Base-by-base conservation (phyloP, 2,888 invertebrate genomes). In the Glyphotaelius pellucidus region DNA sequence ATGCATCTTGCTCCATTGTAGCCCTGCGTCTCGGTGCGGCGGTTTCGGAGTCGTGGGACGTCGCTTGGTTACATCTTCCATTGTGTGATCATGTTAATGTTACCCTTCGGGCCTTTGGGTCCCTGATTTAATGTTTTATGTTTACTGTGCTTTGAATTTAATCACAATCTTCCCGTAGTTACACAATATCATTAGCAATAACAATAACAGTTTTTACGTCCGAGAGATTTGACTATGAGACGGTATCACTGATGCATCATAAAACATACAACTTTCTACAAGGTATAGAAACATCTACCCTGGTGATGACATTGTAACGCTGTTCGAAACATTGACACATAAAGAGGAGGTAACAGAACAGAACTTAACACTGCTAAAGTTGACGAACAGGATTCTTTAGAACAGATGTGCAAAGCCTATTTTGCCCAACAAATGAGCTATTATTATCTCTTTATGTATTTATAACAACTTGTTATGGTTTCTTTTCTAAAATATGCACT, bases 21-120 rank as follows among this genome's bases (percentile, higher is more conserved):
- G 31, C 88, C 30, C 38, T 35, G 84, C 86, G 32, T 80, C 81
- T 91, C 47, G 47, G 30, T 38, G 42, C 30, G 11, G 30, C 14
- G 38, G 7, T 42, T 30, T 80, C 19, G 12, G 42, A 30, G 31
- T 30, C 86, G 88, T 80, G 92, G 86, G 90, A 83, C 35, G 90
- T 80, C 38, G 90, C 85, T 92, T 81, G 92, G 90, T 90, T 92
- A 90, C 92, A 90, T 92, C 90, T 85, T 90, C 85, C 47, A 90
- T 92, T 92, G 90, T 92, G 90, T 87, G 90, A 87, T 90, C 84
- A 89, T 91, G 89, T 84, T 35, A 32, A 83, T 83, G 19, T 35
- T 42, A 83, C 83, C 35, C 83, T 35, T 32, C 3, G 25, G 81
- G 31, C 31, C 32, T 35, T 83, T 52, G 15, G 25, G 67, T 25